Evolutionary conservation across 2,113 vertebrate genomes (phyloP).

Genomic region (Antidorcas marsupialis): DNA sequence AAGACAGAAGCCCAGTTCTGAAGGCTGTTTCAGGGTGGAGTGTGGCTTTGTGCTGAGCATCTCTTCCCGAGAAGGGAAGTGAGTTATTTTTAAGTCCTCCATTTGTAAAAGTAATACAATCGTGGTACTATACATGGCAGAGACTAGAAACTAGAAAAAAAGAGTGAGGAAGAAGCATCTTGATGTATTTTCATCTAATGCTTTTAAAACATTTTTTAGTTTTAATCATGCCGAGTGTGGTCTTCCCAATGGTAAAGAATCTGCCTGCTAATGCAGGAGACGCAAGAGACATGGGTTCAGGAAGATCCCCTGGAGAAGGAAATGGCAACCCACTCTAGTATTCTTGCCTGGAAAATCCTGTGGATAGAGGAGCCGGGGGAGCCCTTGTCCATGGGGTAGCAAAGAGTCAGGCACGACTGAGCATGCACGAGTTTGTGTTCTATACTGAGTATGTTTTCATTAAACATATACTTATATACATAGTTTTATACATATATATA

Average conservation of each 20-base stretch:
- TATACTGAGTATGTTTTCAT: neutral
- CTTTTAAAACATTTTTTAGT: neutral
- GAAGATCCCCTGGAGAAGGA: neutral
- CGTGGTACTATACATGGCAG: neutral
- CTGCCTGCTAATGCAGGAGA: neutral
- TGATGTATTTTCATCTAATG: neutral
- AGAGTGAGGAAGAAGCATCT: neutral
- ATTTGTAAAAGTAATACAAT: neutral
- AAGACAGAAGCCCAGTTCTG: too few relatives aligned
- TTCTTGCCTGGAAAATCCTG: neutral
- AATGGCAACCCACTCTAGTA: neutral
- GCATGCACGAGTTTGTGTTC: neutral
- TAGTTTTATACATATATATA: neutral
- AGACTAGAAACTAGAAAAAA: neutral
- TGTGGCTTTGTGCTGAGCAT: neutral
- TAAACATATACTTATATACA: neutral
- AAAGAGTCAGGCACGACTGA: neutral
- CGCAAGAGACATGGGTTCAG: neutral
- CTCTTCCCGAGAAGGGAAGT: neutral
- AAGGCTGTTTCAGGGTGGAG: rapidly evolving
- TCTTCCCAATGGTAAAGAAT: neutral
- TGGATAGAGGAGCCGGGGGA: neutral
- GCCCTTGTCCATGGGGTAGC: neutral
- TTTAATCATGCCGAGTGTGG: neutral
- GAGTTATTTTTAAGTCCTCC: neutral